Percentiles rank a stretch among this genome's conserved stretches.
Evolutionary conservation across 2,113 vertebrate species (phyloP).

Genomic region (Capreolus pygargus): DNA sequence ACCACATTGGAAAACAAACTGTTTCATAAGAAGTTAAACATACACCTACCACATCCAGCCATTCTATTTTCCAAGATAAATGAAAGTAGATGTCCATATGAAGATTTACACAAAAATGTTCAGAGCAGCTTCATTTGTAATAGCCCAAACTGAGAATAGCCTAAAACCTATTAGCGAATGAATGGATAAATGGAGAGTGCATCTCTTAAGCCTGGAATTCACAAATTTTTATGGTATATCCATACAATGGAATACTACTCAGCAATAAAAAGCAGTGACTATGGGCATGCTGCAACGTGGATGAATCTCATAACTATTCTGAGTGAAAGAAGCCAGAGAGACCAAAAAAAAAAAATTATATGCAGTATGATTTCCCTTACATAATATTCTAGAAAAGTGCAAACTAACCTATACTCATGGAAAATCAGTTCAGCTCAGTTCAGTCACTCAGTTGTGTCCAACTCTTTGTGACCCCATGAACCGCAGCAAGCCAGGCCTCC

Average conservation of each 20-base stretch:
- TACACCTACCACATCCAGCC: neutral
- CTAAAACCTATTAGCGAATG: neutral
- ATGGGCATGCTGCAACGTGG: neutral
- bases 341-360: neutral
- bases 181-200: neutral
- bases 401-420: neutral
- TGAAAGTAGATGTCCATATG: neutral
- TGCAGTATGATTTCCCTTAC: neutral
- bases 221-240: neutral
- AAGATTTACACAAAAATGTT: neutral
- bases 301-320: neutral
- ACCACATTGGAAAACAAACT: neutral
- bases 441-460: neutral
- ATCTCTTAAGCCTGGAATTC: neutral
- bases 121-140: neutral
- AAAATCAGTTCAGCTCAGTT: neutral
- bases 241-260: neutral
- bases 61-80: neutral
- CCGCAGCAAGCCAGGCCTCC: rapidly evolving
- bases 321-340: neutral
- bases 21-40: neutral
- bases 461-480: neutral
- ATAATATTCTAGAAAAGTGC: neutral
- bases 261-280: neutral
- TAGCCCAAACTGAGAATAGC: neutral